These are phyloP conservation scores for Hyperoplus immaculatus DNA, from an alignment of 2,797 vertebrate genomes.

Conservation along the genomic window DNA sequence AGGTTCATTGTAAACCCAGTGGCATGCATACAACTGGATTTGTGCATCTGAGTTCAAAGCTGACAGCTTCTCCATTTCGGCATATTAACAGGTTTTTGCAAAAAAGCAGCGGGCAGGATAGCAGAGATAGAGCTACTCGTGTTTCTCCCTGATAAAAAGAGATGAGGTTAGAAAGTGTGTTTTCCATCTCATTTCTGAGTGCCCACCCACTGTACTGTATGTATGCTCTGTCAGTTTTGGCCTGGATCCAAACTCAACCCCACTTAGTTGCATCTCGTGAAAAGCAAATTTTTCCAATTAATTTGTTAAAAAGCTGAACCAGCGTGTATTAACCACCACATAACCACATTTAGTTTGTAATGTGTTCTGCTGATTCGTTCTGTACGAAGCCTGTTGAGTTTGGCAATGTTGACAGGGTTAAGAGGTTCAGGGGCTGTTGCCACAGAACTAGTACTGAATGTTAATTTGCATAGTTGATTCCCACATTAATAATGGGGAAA, in stretches of 20 bases:
- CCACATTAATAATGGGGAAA: conserved; percentile 14
- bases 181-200: conserved; percentile 40
- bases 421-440: conserved; percentile 9
- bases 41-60: conserved; percentile 38
- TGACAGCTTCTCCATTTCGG: background rate
- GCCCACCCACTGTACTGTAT: conserved; percentile 35
- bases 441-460: conserved; percentile 16
- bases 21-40: conserved; percentile 10
- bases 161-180: conserved; percentile 47
- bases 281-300: conserved; percentile 4
- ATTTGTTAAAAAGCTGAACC: conserved; percentile 5
- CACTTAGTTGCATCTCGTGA: background rate
- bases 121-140: conserved; percentile 37
- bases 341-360: conserved; percentile 16
- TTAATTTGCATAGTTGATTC: conserved; percentile 10
- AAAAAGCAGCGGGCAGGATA: conserved; percentile 28
- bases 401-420: conserved; percentile 2
- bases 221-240: background rate
- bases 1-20: conserved; percentile 3
- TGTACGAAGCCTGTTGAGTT: background rate
- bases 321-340: background rate
- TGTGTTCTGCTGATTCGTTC: conserved; percentile 22
- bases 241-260: background rate
- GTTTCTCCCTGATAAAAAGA: conserved; percentile 29
- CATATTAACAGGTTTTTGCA: conserved; percentile 31